A percentile compares a stretch with the other conserved stretches of the same genome.
Conservation (phyloP, 2,888 invertebrate genomes). For the Leptarthrus brevirostris region DNA sequence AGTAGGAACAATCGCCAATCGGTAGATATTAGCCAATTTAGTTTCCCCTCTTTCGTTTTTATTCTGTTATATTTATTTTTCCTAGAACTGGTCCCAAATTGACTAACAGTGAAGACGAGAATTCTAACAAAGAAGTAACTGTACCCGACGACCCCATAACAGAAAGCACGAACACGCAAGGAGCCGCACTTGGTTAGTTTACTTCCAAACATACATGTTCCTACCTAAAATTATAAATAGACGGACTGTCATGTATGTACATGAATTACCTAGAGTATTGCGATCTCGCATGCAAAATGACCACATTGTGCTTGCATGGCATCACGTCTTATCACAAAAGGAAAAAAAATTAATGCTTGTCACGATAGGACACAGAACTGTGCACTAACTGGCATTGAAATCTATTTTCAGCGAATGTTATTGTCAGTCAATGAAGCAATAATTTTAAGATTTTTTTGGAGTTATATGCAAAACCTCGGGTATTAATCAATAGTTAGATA, state of each 20-base stretch:
- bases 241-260: neutral
- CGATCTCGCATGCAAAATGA: neutral
- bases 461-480: too few species aligned
- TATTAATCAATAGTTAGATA: too few species aligned
- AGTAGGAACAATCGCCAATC: too few species aligned
- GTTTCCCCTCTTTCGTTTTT: too few species aligned
- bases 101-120: conserved; percentile 22
- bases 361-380: too few species aligned
- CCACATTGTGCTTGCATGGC: neutral
- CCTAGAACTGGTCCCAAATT: conserved; percentile 3
- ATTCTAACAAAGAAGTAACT: neutral
- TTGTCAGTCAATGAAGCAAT: too few species aligned
- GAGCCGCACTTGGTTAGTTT: conserved; percentile 6
- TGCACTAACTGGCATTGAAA: too few species aligned
- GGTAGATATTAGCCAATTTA: too few species aligned
- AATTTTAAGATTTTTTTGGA: too few species aligned
- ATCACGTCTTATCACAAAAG: neutral
- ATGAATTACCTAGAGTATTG: neutral
- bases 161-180: neutral
- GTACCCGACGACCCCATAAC: neutral
- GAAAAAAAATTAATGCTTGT: conserved; percentile 10
- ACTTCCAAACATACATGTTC: too few species aligned
- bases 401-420: too few species aligned
- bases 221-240: conserved; percentile 1
- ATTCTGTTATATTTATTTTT: neutral